A percentile compares a stretch with the other conserved stretches of the same genome.
Conservation (phyloP, 2,113 vertebrate genomes). For the Nerophis ophidion region DNA sequence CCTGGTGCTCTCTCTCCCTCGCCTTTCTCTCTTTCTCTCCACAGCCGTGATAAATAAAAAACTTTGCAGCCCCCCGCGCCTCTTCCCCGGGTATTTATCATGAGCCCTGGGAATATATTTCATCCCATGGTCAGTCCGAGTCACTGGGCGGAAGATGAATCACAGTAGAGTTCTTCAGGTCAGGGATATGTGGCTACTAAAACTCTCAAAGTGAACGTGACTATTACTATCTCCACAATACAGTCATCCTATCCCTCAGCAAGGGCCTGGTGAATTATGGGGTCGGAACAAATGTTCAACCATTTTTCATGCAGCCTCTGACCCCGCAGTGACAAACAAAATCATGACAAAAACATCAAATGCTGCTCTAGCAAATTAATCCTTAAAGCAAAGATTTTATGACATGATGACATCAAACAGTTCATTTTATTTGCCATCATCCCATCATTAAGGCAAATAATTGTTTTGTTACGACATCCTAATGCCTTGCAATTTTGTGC, state of each 20-base stretch:
- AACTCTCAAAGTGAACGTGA: constrained; percentile 69
- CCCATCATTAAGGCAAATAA: constrained; percentile 61
- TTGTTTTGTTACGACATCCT: constrained; percentile 54
- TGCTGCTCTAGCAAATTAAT: constrained; percentile 25
- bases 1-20: constrained; percentile 30
- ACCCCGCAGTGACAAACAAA: constrained; percentile 47
- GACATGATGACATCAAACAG: constrained; percentile 33
- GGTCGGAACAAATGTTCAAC: constrained; percentile 44
- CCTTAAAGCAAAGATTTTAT: constrained; percentile 17
- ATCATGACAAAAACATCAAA: constrained; percentile 30
- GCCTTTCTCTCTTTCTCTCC: constrained; percentile 22
- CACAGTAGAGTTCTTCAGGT: constrained; percentile 66
- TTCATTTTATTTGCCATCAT: constrained; percentile 60
- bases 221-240: constrained; percentile 70
- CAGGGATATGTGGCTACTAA: constrained; percentile 71
- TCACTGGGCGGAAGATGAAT: constrained; percentile 65
- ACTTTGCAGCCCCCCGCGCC: constrained; percentile 46
- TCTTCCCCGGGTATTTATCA: constrained; percentile 64
- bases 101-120: constrained; percentile 62
- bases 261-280: constrained; percentile 49
- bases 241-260: constrained; percentile 62
- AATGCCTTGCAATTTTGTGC: constrained; percentile 50
- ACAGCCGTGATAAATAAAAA: constrained; percentile 62
- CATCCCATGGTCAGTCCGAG: constrained; percentile 66
- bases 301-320: constrained; percentile 47